Conservation (phyloP, 2,888 invertebrate species). For the Alviniconcha strummeri region DNA sequence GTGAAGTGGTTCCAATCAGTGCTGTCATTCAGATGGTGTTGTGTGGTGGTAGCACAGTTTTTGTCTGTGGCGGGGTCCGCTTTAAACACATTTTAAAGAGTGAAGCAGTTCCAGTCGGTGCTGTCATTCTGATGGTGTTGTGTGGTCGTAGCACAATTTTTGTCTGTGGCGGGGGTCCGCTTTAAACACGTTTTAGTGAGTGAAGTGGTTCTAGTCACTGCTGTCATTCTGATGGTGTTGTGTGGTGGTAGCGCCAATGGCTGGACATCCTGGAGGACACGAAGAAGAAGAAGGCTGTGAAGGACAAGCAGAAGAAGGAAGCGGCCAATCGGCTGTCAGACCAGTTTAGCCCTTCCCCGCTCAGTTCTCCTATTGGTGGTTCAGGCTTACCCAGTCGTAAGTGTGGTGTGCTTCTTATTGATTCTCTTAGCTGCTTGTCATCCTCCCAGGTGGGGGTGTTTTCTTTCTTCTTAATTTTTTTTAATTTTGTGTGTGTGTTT, state of each 20-base stretch:
- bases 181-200: too few relatives aligned
- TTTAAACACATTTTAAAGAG: too few relatives aligned
- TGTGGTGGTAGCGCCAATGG: slow-evolving; percentile 87
- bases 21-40: too few relatives aligned
- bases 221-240: neutral
- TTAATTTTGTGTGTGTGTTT: too few relatives aligned
- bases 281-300: slow-evolving; percentile 82
- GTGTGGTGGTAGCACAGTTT: too few relatives aligned
- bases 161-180: too few relatives aligned
- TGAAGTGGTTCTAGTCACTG: too few relatives aligned
- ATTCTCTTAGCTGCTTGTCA: neutral
- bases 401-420: neutral
- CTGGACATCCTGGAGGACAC: slow-evolving; percentile 92
- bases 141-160: slow-evolving; percentile 78
- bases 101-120: too few relatives aligned
- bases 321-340: slow-evolving; percentile 58
- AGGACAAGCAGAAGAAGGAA: slow-evolving; percentile 71
- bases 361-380: slow-evolving; percentile 14
- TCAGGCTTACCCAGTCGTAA: neutral
- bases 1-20: too few relatives aligned
- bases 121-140: neutral
- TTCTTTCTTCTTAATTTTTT: too few relatives aligned
- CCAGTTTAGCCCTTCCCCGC: slow-evolving; percentile 37
- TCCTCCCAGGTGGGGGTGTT: neutral
- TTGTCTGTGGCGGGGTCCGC: too few relatives aligned